Conservation (phyloP, 2,888 invertebrate species). For the Ectemnius lituratus region DNA sequence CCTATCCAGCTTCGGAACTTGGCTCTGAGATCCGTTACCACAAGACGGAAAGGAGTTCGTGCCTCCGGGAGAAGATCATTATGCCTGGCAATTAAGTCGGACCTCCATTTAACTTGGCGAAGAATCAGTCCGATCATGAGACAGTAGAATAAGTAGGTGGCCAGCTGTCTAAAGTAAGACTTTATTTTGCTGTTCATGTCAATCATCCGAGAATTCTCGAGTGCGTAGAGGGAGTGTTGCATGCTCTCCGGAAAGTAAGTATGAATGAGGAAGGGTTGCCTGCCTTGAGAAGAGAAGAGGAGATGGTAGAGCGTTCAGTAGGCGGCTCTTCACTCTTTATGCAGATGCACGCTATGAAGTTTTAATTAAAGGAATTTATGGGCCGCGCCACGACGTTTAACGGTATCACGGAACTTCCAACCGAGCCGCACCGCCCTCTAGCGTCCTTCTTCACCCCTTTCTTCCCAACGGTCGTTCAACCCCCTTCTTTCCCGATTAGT, state of each 20-base stretch:
- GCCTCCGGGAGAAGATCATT: no score
- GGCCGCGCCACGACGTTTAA: constrained; percentile 56
- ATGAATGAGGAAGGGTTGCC: constrained; percentile 47
- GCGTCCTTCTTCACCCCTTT: constrained; percentile 27
- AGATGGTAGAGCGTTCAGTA: constrained; percentile 17
- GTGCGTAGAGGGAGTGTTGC: not conserved
- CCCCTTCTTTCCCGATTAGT: constrained; percentile 18
- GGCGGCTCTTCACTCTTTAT: constrained; percentile 53
- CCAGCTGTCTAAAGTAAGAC: no score
- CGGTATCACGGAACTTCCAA: constrained; percentile 47
- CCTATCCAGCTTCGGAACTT: no score
- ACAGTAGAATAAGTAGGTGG: no score
- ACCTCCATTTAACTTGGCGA: no score
- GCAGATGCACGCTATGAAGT: constrained; percentile 59
- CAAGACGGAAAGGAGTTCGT: no score
- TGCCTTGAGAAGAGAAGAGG: not conserved
- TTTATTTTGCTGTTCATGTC: no score
- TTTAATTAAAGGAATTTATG: constrained; percentile 67
- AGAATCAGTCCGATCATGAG: no score
- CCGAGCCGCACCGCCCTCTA: constrained; percentile 22
- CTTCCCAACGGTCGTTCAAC: not conserved
- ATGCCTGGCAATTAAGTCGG: no score
- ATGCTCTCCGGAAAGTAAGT: constrained; percentile 48
- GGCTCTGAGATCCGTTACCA: no score
- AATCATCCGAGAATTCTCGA: no score